Conservation (phyloP, 2,113 vertebrate genomes). For the Plecturocebus donacophilus region DNA sequence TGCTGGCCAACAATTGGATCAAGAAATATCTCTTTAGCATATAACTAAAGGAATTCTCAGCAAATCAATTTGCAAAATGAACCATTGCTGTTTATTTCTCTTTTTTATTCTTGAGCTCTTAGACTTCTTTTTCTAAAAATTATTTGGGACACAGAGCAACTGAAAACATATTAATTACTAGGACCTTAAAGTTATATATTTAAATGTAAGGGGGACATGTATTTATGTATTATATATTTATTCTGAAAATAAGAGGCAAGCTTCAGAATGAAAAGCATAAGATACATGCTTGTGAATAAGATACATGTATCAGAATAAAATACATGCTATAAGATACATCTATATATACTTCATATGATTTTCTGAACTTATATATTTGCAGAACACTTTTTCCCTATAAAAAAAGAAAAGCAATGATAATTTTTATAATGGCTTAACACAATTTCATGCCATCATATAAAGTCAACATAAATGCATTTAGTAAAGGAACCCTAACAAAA, state of each 20-base stretch:
- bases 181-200: not conserved
- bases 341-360: not conserved
- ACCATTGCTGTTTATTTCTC: not conserved
- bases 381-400: not conserved
- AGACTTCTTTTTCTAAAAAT: conserved; percentile 43
- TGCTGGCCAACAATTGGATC: not conserved
- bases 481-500: conserved; percentile 11
- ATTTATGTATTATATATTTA: conserved; percentile 12
- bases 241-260: not conserved
- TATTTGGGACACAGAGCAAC: not conserved
- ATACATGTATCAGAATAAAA: too few relatives aligned
- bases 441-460: conserved; percentile 27
- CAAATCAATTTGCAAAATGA: not conserved
- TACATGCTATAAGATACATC: not conserved
- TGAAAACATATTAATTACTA: conserved; percentile 6
- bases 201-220: not conserved
- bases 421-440: conserved; percentile 28
- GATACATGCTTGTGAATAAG: not conserved
- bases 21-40: not conserved
- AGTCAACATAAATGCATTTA: conserved; percentile 18
- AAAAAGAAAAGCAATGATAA: not conserved
- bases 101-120: not conserved
- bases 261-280: not conserved
- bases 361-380: not conserved
- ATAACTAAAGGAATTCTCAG: not conserved